Evolutionary conservation across 2,113 vertebrate genomes (phyloP), one percentile per base, ranked within the genome.

Genomic region (Clinocottus analis): DNA sequence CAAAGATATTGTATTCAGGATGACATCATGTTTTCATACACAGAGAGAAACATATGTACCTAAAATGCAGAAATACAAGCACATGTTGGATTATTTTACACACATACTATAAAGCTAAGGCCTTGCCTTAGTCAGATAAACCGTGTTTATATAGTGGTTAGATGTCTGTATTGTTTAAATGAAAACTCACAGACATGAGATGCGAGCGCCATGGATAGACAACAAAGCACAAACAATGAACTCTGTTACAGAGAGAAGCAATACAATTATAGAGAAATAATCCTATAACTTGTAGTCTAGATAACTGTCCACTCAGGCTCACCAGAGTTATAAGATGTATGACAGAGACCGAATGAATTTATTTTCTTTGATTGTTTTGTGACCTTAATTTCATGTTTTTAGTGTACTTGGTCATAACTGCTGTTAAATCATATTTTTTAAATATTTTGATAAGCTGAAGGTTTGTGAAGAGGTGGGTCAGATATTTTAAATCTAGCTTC

Each of bases 391-490:
- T 82, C 70, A 82, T 81, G 66, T 86, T 89, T 85, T 65, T 90
- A 79, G 75, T 88, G 72, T 88, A 80, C 75, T 65, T 83, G 74
- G 91, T 91, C 89, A 91, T 89, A 91, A 90, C 90, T 93, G 91
- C 89, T 93, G 90, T 88, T 84, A 9, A 85, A 91, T 91, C 66
- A 47, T 79, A 66, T 88, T 91, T 89, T 49, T 69, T 75, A 25
- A n/a, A 81, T 89, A 71, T 80, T 74, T 91, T 85, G 65, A 89
- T 84, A 74, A 90, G 82, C 25, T 39, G 69, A 82, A 79, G 14
- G 35, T 81, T 85, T 91, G 51, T 71, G 51, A 85, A 70, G 37
- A 72, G 79, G 19, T 79, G 9, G 47, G 67, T 84, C 64, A 62
- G 43, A 72, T 75, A 69, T 86, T 82, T 90, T 89, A 77, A 79